Conservation (phyloP, 1,140 invertebrate genomes). For the Sminthurides bifidus region DNA sequence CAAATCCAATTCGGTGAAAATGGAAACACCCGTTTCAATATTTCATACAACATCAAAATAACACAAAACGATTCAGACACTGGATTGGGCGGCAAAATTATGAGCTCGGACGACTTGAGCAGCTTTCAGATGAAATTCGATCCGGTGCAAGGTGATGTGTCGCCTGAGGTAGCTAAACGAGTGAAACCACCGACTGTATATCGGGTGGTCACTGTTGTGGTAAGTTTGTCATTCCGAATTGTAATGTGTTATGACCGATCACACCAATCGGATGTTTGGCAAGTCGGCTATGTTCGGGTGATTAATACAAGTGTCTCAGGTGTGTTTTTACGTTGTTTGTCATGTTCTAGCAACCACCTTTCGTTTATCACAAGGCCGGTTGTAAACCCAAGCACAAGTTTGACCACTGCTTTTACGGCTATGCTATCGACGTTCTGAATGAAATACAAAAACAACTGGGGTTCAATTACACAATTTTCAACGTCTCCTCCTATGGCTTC, state of each 20-base stretch:
- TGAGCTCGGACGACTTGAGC: no score
- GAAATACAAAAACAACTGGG: conserved; percentile 66
- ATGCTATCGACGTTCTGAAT: conserved; percentile 84
- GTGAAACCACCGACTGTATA: no score
- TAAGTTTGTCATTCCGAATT: conserved; percentile 59
- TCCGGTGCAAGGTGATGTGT: no score
- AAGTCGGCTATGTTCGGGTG: conserved; percentile 51
- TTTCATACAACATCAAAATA: no score
- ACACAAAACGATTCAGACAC: no score
- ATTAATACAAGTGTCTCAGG: conserved; percentile 46
- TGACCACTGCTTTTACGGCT: conserved; percentile 57
- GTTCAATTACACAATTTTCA: conserved; percentile 78
- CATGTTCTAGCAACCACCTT: conserved; percentile 63
- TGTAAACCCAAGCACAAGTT: conserved; percentile 45
- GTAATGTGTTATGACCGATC: conserved; percentile 53
- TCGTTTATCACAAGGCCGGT: conserved; percentile 46
- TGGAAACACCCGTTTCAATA: no score
- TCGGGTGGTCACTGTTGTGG: conserved; percentile 47
- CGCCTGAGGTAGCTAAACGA: no score
- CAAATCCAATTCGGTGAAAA: no score
- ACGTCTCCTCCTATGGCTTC: conserved; percentile 69
- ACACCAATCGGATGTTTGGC: conserved; percentile 44
- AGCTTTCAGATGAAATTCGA: no score
- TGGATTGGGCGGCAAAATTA: no score
- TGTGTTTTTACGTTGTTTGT: conserved; percentile 62